Evolutionary conservation across 2,888 invertebrate species (phyloP), one percentile per base, ranked within the genome.

Genomic region (Crematogaster levior): DNA sequence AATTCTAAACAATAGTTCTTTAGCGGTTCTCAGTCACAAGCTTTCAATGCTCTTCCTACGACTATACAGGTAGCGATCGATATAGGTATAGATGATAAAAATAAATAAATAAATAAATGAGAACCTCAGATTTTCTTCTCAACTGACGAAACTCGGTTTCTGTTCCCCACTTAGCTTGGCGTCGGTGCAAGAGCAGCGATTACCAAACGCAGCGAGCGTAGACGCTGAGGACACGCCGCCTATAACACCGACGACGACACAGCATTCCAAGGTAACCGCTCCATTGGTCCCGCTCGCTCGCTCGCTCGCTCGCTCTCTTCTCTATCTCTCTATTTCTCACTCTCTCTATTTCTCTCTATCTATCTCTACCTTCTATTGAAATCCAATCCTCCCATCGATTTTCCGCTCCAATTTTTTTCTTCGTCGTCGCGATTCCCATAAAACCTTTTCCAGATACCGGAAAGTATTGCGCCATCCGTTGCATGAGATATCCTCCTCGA

Each of bases 131-230:
- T 65, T 37, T 40, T 56, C 12, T 18, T 51, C 15, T n/a, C 24
- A 5, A 46, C n/a, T 66, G 46, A 77, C 12, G 53, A 82, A 75
- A 27, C 24, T 56, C 60, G 46, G 9, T 77, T 81, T 63, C 12
- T 83, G 9, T 87, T 56, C 56, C 40, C 53, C 24, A 53, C 72
- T 48, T 94, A 99, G 99, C 94, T 96, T 99, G 95, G 99, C 99
- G 60, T 98, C 98, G 94, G 99, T 99, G 60, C 99, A 99, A 95
- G 99, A 99, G 95, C 98, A 99, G 95, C 97, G 98, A 89, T 95
- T 98, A 90, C 97, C 97, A 58, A 95, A 96, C 89, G 94, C 95
- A 74, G 95, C 96, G 89, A 97, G 97, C 53, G 91, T 93, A 65
- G 97, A 95, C 51, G 92, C 95, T 53, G 95, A 95, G 80, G 96